Percentiles rank a stretch among this genome's conserved stretches.
Evolutionary conservation across 2,113 vertebrate genomes (phyloP).

Genomic region (Notiomystis cincta): DNA sequence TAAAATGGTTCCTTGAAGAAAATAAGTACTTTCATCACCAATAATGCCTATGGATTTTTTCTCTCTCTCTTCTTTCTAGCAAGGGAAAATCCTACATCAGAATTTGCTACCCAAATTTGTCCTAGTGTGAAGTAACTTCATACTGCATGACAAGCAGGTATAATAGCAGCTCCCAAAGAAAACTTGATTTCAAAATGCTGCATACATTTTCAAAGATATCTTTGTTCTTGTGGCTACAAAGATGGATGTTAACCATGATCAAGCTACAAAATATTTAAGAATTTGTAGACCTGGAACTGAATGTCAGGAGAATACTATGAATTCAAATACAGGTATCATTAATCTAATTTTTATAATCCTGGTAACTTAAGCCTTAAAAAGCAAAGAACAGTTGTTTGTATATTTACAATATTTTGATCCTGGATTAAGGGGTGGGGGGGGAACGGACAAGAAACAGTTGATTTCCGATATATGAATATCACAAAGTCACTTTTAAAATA

Average conservation of each 20-base stretch:
- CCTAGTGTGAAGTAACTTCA: background rate
- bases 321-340: background rate
- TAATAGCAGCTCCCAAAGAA: background rate
- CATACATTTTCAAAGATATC: background rate
- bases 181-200: background rate
- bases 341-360: background rate
- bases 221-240: background rate
- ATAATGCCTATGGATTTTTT: background rate
- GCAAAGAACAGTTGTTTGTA: background rate
- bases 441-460: background rate
- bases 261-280: background rate
- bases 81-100: background rate
- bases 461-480: background rate
- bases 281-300: background rate
- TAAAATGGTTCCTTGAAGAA: background rate
- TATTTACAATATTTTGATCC: background rate
- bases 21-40: background rate
- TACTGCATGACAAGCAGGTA: background rate
- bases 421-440: background rate
- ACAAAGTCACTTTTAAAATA: background rate
- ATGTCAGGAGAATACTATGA: background rate
- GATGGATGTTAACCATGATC: background rate
- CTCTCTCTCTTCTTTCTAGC: background rate
- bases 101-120: background rate
- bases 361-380: background rate